These are phyloP conservation scores for Labeo calbasu DNA, from an alignment of 2,797 vertebrate species.

Conservation along the genomic window DNA sequence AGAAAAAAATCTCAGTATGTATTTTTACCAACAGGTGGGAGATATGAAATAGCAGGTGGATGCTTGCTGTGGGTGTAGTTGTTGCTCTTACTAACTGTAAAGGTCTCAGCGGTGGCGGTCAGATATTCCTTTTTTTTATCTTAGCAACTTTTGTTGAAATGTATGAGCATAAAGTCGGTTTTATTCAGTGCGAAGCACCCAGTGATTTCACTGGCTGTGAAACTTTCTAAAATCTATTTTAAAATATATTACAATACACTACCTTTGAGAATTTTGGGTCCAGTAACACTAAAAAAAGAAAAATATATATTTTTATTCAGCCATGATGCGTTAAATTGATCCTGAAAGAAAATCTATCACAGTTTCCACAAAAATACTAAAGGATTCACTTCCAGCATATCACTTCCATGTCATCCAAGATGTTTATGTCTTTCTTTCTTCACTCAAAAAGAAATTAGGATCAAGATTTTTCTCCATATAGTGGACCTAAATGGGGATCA, in stretches of 20 bases:
- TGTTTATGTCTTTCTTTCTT: no score
- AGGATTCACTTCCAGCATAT: no score
- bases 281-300: no score
- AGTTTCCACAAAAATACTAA: neutral
- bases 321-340: no score
- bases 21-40: constrained; percentile 45
- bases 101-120: neutral
- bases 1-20: constrained; percentile 71
- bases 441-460: no score
- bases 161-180: neutral
- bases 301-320: no score
- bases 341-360: no score
- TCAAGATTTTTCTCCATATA: no score
- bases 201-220: neutral
- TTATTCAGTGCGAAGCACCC: neutral
- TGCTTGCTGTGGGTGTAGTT: neutral
- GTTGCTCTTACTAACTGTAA: neutral
- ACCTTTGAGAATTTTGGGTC: no score
- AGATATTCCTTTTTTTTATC: neutral
- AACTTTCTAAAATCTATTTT: neutral
- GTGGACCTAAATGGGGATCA: no score
- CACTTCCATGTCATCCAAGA: no score
- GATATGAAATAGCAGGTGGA: constrained; percentile 26
- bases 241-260: no score
- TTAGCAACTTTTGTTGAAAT: neutral